Percentiles rank a stretch among this genome's conserved stretches.
phyloP scores from a whole-genome alignment of 2,113 vertebrate species.

The Taxidea taxus region DNA sequence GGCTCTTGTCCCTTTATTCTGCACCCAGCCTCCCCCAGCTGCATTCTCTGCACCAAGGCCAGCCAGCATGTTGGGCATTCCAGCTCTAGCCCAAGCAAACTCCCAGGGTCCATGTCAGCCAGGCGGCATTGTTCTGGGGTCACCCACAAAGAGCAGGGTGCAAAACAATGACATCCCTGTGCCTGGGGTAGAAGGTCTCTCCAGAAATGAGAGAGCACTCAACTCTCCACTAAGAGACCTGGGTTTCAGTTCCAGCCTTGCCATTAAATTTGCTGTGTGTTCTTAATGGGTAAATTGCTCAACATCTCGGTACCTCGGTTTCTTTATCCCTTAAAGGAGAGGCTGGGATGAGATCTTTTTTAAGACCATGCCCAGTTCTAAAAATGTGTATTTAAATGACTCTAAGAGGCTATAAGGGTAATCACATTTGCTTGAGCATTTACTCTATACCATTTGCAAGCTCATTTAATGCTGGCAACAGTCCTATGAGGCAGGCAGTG shows the following conservation, averaged over 20 bases:
- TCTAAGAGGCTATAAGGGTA: not conserved
- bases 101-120: not conserved
- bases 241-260: not conserved
- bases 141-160: not conserved
- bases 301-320: not conserved
- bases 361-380: not conserved
- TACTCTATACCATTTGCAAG: not conserved
- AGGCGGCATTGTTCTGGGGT: not conserved
- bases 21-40: not conserved
- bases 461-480: not conserved
- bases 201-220: not conserved
- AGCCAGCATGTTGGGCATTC: not conserved
- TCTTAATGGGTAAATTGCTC: not conserved
- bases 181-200: not conserved
- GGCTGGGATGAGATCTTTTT: not conserved
- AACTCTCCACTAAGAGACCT: not conserved
- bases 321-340: not conserved
- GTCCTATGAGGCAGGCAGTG: not conserved
- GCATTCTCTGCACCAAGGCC: not conserved
- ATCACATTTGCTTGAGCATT: too few species aligned
- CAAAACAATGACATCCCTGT: not conserved
- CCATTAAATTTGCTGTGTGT: not conserved
- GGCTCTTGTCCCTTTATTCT: not conserved
- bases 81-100: not conserved
- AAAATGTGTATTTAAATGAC: not conserved